Conservation (phyloP, 2,888 invertebrate species). For the Thymelicus sylvestris region DNA sequence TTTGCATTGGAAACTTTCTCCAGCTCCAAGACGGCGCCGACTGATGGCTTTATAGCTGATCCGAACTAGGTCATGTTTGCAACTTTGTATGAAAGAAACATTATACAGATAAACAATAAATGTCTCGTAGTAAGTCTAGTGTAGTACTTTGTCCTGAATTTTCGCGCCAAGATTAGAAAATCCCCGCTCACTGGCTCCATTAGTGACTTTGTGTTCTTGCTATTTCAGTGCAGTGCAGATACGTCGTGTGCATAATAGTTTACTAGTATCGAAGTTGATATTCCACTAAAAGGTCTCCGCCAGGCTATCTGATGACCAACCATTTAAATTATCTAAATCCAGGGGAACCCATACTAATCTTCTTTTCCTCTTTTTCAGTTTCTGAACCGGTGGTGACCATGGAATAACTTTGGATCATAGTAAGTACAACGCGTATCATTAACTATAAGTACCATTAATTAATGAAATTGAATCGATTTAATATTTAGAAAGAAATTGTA, state of each 20-base stretch:
- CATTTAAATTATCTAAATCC: no score
- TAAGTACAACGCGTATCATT: slow-evolving; percentile 25
- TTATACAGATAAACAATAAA: neutral
- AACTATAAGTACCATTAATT: no score
- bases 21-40: neutral
- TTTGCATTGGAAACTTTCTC: neutral
- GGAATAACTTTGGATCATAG: slow-evolving; percentile 36
- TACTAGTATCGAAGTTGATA: no score
- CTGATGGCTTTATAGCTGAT: neutral
- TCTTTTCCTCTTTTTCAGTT: slow-evolving; percentile 38
- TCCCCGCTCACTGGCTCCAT: no score
- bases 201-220: no score
- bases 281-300: no score
- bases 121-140: neutral
- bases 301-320: no score
- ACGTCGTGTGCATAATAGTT: no score
- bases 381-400: slow-evolving; percentile 29
- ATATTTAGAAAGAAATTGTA: no score
- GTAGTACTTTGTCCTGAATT: neutral
- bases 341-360: neutral
- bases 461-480: no score
- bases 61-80: neutral
- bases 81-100: slow-evolving; percentile 5
- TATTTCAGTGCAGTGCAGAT: no score
- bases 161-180: neutral